Evolutionary conservation across 2,888 invertebrate species (phyloP).

Genomic region (Hymenopus coronatus): DNA sequence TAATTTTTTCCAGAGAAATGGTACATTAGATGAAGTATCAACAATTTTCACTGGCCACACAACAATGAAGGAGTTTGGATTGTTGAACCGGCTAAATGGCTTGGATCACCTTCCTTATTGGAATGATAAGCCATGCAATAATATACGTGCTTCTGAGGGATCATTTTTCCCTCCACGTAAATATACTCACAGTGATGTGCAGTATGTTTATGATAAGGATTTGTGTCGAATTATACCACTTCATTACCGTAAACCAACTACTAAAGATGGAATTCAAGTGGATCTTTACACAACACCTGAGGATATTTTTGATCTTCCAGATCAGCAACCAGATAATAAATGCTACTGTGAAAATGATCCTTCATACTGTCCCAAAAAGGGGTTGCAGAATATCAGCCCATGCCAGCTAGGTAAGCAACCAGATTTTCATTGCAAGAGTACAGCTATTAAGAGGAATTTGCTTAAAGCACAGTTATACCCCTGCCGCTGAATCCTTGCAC

Average conservation of each 20-base stretch:
- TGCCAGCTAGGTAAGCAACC: conserved; percentile 73
- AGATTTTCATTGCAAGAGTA: background rate
- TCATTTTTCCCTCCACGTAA: conserved; percentile 82
- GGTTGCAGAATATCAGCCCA: conserved; percentile 81
- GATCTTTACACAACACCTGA: conserved; percentile 72
- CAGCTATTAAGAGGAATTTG: no score
- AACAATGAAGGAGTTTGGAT: conserved; percentile 75
- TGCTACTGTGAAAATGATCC: conserved; percentile 72
- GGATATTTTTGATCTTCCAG: conserved; percentile 57
- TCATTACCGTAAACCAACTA: conserved; percentile 63
- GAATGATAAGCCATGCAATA: conserved; percentile 69
- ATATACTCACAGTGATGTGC: conserved; percentile 63
- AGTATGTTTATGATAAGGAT: conserved; percentile 82
- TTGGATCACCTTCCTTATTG: conserved; percentile 72
- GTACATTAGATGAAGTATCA: conserved; percentile 74
- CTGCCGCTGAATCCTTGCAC: no score
- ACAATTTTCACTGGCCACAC: conserved; percentile 74
- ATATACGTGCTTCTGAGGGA: conserved; percentile 66
- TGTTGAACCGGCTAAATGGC: conserved; percentile 73
- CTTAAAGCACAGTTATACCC: no score
- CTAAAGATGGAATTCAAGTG: conserved; percentile 66
- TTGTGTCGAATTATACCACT: conserved; percentile 77
- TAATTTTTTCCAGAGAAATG: conserved; percentile 63
- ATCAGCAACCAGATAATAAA: conserved; percentile 65
- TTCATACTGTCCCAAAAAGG: conserved; percentile 65